Percentiles rank a stretch among this genome's conserved stretches.
phyloP scores from a whole-genome alignment of 2,888 invertebrate species.

The Lasioglossum malachurum region DNA sequence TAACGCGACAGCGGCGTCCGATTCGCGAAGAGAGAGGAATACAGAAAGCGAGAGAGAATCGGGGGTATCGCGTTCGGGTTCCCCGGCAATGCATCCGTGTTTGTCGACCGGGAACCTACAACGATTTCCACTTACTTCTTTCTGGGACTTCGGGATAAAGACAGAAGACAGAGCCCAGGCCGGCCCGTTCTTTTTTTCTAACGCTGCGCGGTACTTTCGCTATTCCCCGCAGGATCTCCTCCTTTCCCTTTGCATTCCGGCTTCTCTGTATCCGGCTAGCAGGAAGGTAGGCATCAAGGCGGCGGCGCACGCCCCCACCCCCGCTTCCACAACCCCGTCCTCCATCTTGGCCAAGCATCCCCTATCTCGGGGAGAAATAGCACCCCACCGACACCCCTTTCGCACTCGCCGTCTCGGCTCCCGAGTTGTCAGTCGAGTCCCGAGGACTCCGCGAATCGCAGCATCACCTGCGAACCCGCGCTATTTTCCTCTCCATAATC shows the following conservation, averaged over 20 bases:
- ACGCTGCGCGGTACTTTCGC: constrained; percentile 36
- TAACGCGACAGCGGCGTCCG: constrained; percentile 37
- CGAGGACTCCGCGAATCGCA: constrained; percentile 77
- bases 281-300: constrained; percentile 70
- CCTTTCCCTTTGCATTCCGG: constrained; percentile 62
- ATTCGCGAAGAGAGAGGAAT: background rate
- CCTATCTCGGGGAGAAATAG: constrained; percentile 66
- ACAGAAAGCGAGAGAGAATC: constrained; percentile 24
- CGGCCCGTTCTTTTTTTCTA: constrained; percentile 18
- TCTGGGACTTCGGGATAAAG: constrained; percentile 64
- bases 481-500: background rate
- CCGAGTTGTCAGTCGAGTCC: constrained; percentile 76
- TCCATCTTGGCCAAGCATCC: constrained; percentile 15
- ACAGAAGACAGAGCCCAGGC: constrained; percentile 36
- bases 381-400: constrained; percentile 66
- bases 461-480: constrained; percentile 20
- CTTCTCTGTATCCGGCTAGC: constrained; percentile 47
- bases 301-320: constrained; percentile 68
- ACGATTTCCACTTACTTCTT: constrained; percentile 79
- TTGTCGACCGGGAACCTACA: constrained; percentile 75
- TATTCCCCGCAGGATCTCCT: constrained; percentile 22
- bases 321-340: background rate
- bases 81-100: constrained; percentile 61
- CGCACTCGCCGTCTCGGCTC: constrained; percentile 67
- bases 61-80: constrained; percentile 52